phyloP scores from a whole-genome alignment of 2,888 invertebrate species.

The Empis livida region DNA sequence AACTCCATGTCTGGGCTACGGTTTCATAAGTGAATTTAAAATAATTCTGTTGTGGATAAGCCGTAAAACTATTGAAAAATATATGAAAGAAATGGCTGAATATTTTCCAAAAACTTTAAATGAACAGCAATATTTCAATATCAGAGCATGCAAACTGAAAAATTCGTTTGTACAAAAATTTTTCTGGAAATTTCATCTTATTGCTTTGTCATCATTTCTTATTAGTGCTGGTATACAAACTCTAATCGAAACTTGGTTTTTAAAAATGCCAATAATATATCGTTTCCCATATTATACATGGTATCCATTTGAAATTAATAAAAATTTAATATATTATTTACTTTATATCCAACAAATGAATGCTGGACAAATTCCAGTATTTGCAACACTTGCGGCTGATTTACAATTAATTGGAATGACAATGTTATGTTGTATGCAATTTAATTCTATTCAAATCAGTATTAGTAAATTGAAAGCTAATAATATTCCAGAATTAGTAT shows the following conservation, averaged over 20 bases:
- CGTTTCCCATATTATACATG: neutral
- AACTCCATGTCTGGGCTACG: constrained; percentile 10
- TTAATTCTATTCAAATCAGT: neutral
- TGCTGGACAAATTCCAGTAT: neutral
- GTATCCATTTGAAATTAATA: neutral
- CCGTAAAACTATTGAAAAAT: constrained; percentile 3
- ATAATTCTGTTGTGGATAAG: constrained; percentile 2
- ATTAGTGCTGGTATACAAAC: constrained; percentile 4
- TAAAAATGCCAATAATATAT: neutral
- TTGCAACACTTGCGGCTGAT: neutral
- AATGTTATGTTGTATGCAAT: neutral
- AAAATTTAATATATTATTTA: neutral
- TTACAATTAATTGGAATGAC: neutral
- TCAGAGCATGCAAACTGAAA: neutral
- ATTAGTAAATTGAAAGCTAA: neutral
- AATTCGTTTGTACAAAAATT: neutral
- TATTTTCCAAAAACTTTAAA: constrained; percentile 1
- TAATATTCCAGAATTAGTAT: no score
- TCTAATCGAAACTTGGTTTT: constrained; percentile 1
- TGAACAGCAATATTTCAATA: neutral
- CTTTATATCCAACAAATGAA: neutral
- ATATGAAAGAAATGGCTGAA: constrained; percentile 3
- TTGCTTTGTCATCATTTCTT: constrained; percentile 7
- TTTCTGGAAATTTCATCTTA: neutral
- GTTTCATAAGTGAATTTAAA: constrained; percentile 5